Evolutionary conservation across 2,797 vertebrate species (phyloP), one percentile per base, ranked within the genome.

Genomic region (Pangasius macronema): DNA sequence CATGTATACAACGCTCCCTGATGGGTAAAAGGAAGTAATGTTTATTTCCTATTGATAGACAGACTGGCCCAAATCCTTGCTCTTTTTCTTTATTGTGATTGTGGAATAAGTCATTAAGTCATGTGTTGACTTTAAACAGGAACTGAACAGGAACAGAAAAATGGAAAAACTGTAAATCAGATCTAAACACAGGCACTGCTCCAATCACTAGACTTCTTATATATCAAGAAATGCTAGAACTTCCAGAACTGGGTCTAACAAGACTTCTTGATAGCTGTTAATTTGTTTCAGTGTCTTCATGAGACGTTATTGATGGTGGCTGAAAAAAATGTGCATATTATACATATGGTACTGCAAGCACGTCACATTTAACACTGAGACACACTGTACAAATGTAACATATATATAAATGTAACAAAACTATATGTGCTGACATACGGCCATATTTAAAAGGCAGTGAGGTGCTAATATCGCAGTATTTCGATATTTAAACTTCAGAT

Each of bases 1-100:
- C n/a, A 39, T 85, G 27, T 1, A 49, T 46, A 59, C 87, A 84
- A 49, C 42, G 82, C 80, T 87, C 75, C 81, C 87, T 87, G 57
- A 61, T 85, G 76, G 79, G 30, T 55, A 85, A 67, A 53, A 6
- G 10, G 8, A 84, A 20, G 1, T 22, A 18, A 63, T 65, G 3
- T 55, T 36, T 16, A 22, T 53, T 68, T 83, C 46, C 70, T 51
- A 30, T 63, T 61, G 68, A 73, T 39, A 46, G 55, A 57, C 8
- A 53, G 16, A 33, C 51, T 33, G 3, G n/a, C 7, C 27, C 49
- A 33, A 33, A 33, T 53, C 16, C 51, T 0, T 53, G 51, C 9
- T 20, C 7, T 16, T 53, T 55, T 42, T 77, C 33, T 7, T 55
- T 30, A 33, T 30, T 55, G 51, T 53, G 18, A 36, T 79, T 51